Percentiles rank a stretch among this genome's conserved stretches.
These are phyloP conservation scores for Trichacis sp. DNA, from an alignment of 2,888 invertebrate genomes.

Conservation along the genomic window DNA sequence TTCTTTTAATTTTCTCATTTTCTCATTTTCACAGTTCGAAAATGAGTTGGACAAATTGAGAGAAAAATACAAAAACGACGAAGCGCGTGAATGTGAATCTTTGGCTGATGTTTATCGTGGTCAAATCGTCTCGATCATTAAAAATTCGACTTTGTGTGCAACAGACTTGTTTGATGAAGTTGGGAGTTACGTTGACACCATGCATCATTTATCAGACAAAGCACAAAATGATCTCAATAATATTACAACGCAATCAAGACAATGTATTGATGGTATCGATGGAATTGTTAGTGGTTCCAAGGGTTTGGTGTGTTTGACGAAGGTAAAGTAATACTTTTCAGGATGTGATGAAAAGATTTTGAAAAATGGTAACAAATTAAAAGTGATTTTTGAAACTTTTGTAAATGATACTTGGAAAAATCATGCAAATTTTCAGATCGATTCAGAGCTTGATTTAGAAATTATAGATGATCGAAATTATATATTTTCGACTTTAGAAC, in stretches of 20 bases:
- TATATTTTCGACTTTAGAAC: too few species aligned
- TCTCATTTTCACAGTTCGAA: conserved; percentile 27
- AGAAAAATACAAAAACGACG: conserved; percentile 4
- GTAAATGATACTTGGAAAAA: too few species aligned
- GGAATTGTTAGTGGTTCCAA: not conserved
- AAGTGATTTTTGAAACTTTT: too few species aligned
- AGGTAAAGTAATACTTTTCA: not conserved
- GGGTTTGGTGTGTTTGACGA: not conserved
- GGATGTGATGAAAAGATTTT: too few species aligned
- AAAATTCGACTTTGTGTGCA: conserved; percentile 21
- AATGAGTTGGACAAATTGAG: conserved; percentile 20
- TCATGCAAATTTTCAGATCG: too few species aligned
- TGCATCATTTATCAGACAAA: conserved; percentile 18
- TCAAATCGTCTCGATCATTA: conserved; percentile 18
- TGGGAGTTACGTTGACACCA: conserved; percentile 28
- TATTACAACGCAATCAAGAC: conserved; percentile 9
- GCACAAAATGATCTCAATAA: not conserved
- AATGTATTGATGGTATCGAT: conserved; percentile 6
- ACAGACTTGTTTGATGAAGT: conserved; percentile 28
- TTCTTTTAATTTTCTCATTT: not conserved
- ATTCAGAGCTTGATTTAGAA: too few species aligned
- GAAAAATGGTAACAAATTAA: too few species aligned
- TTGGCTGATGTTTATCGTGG: conserved; percentile 17
- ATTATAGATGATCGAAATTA: too few species aligned
- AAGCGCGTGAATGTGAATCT: conserved; percentile 11